phyloP scores from a whole-genome alignment of 2,888 invertebrate genomes.

The Phalangium opilio region DNA sequence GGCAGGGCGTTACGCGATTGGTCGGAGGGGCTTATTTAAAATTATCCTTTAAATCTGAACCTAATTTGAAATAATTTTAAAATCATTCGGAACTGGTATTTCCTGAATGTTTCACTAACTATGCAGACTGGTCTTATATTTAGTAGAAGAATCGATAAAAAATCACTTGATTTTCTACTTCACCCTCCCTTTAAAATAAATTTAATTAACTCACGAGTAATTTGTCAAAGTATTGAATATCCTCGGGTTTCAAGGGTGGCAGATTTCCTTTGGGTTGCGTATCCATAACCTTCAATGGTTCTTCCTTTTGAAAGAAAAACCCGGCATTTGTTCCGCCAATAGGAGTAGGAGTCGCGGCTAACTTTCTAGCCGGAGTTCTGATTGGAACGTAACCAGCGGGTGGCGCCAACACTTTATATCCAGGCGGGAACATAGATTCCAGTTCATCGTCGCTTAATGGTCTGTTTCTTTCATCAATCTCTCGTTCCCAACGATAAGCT shows the following conservation, averaged over 20 bases:
- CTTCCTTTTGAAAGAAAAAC: constrained; percentile 77
- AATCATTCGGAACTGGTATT: too few relatives aligned
- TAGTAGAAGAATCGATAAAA: too few relatives aligned
- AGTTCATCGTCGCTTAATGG: constrained; percentile 94
- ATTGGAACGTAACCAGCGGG: constrained; percentile 92
- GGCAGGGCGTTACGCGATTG: too few relatives aligned
- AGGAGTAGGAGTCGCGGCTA: constrained; percentile 96
- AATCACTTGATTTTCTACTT: too few relatives aligned
- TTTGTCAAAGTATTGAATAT: constrained; percentile 99
- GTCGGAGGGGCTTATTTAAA: too few relatives aligned
- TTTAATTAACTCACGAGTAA: constrained; percentile 46
- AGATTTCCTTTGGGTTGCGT: constrained; percentile 93
- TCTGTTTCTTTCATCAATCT: constrained; percentile 94
- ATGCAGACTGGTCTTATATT: too few relatives aligned
- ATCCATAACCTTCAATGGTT: constrained; percentile 81
- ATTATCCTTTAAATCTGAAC: too few relatives aligned
- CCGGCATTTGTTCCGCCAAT: constrained; percentile 37
- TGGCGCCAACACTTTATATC: constrained; percentile 90
- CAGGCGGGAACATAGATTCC: constrained; percentile 93
- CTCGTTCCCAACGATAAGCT: constrained; percentile 94
- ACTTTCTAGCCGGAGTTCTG: constrained; percentile 89
- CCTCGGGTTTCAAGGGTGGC: constrained; percentile 98
- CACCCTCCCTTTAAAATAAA: too few relatives aligned
- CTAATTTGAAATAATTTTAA: too few relatives aligned
- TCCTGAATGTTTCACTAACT: too few relatives aligned